These are phyloP conservation scores for Parascotia fuliginaria DNA, from an alignment of 2,888 invertebrate genomes.

Conservation along the genomic window DNA sequence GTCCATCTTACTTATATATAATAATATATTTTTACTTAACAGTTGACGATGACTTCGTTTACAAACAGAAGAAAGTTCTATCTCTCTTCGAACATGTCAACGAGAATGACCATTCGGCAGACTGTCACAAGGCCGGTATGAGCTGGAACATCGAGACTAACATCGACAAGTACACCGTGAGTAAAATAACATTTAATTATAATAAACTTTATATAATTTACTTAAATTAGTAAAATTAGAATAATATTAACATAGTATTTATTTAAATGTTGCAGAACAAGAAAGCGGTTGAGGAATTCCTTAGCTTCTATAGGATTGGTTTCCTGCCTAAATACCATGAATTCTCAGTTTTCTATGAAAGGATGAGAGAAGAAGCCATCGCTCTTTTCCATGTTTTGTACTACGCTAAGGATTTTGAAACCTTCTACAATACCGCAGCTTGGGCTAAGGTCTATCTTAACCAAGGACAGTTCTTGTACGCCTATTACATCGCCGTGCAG, in stretches of 20 bases:
- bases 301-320: slow-evolving; percentile 68
- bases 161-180: slow-evolving; percentile 69
- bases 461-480: slow-evolving; percentile 87
- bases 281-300: slow-evolving; percentile 74
- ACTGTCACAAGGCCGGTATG: slow-evolving; percentile 67
- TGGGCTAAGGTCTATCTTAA: slow-evolving; percentile 86
- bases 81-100: slow-evolving; percentile 75
- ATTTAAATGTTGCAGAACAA: slow-evolving; percentile 61
- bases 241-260: too few relatives aligned
- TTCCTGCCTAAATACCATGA: slow-evolving; percentile 77
- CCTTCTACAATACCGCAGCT: slow-evolving; percentile 85
- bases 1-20: too few relatives aligned
- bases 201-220: too few relatives aligned
- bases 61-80: slow-evolving; percentile 72
- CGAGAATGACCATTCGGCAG: slow-evolving; percentile 61
- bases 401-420: slow-evolving; percentile 86
- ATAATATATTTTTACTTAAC: slow-evolving; percentile 8
- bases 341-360: slow-evolving; percentile 80
- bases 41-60: slow-evolving; percentile 55
- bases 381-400: slow-evolving; percentile 85
- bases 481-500: slow-evolving; percentile 84
- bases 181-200: slow-evolving; percentile 23
- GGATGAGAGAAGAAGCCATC: slow-evolving; percentile 77
- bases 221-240: too few relatives aligned
- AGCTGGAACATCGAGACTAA: slow-evolving; percentile 70